A percentile compares a stretch with the other conserved stretches of the same genome.
These are phyloP conservation scores for Oreortyx pictus DNA, from an alignment of 2,797 vertebrate genomes.

Conservation along the genomic window DNA sequence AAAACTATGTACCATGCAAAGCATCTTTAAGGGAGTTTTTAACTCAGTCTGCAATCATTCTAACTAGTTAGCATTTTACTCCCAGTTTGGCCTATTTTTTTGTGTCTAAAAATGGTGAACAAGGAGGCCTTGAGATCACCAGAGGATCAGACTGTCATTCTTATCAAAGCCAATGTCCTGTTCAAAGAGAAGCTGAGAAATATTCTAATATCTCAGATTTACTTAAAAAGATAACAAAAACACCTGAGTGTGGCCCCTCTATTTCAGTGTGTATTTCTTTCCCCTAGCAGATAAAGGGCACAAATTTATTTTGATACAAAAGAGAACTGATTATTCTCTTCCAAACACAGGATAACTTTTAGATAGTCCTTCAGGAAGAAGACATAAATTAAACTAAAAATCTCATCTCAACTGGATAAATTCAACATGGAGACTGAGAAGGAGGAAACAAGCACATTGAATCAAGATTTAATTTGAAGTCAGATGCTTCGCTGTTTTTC, in stretches of 20 bases:
- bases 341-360: neutral
- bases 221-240: neutral
- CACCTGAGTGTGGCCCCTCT: too few relatives aligned
- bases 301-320: neutral
- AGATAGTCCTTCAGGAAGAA: neutral
- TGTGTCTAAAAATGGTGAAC: neutral
- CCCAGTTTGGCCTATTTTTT: neutral
- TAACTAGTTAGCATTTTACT: neutral
- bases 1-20: neutral
- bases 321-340: neutral
- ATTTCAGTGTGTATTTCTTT: neutral
- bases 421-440: constrained; percentile 18
- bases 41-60: neutral
- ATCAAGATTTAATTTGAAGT: constrained; percentile 46
- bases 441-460: neutral
- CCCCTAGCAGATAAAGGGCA: neutral
- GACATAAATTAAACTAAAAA: constrained; percentile 21
- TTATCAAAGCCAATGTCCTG: neutral
- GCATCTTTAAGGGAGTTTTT: neutral
- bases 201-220: neutral
- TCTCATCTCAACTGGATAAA: constrained; percentile 4
- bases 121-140: neutral
- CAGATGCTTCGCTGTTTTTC: constrained; percentile 11
- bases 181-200: neutral
- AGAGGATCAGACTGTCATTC: neutral